A percentile compares a stretch with the other conserved stretches of the same genome.
phyloP scores from a whole-genome alignment of 1,140 invertebrate genomes.

The Zaprionus ornatus region DNA sequence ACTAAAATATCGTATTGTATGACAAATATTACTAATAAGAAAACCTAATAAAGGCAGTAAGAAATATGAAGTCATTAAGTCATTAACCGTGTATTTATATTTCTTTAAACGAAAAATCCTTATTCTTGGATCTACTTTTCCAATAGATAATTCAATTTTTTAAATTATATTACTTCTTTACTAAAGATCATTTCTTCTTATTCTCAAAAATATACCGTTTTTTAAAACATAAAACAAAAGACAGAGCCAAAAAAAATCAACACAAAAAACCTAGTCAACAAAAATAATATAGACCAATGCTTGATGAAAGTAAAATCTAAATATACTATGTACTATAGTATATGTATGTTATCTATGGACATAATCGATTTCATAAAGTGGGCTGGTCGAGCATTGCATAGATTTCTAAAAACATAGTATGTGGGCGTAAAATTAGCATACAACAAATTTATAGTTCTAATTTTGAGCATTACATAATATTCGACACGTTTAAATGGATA shows the following conservation, averaged over 20 bases:
- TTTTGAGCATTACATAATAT: conserved; percentile 59
- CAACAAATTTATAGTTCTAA: conserved; percentile 29
- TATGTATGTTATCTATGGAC: background rate
- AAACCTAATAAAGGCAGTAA: background rate
- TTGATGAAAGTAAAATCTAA: conserved; percentile 29
- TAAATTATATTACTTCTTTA: no score
- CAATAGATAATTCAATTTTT: no score
- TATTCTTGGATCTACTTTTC: no score
- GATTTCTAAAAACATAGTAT: background rate
- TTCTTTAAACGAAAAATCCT: no score
- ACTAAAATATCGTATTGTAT: background rate
- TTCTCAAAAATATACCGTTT: background rate
- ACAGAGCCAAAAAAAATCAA: background rate
- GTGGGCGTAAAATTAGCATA: conserved; percentile 48
- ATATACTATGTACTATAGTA: conserved; percentile 1
- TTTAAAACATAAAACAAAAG: conserved; percentile 13
- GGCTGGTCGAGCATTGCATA: conserved; percentile 1
- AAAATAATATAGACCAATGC: conserved; percentile 29
- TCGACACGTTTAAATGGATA: conserved; percentile 1
- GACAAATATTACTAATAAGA: background rate
- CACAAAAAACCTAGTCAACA: conserved; percentile 32
- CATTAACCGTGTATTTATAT: no score
- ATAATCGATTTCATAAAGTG: conserved; percentile 24
- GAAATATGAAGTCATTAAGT: background rate
- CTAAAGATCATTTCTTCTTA: no score